Percentiles rank a stretch among this genome's conserved stretches.
These are phyloP conservation scores for Poeciliopsis gracilis DNA, from an alignment of 2,797 vertebrate species.

Conservation along the genomic window DNA sequence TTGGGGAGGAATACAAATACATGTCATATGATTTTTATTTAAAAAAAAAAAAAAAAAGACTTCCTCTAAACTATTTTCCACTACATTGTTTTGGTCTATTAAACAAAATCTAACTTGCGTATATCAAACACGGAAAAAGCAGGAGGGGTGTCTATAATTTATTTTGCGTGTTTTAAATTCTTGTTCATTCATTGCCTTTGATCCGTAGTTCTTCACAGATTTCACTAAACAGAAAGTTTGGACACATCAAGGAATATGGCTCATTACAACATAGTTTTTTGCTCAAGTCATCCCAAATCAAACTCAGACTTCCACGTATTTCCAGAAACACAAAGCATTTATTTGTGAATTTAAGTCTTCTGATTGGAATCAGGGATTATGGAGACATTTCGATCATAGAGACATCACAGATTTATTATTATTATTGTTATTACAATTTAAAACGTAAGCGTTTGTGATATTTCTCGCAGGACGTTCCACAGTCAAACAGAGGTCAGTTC, in stretches of 20 bases:
- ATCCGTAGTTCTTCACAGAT: not conserved
- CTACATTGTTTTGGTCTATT: not conserved
- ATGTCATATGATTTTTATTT: not conserved
- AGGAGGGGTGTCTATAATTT: not conserved
- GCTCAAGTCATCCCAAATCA: not conserved
- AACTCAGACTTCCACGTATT: not conserved
- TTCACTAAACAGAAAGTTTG: not conserved
- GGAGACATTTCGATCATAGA: conserved; percentile 8
- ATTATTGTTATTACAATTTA: conserved; percentile 21
- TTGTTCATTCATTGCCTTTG: not conserved
- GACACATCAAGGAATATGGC: not conserved
- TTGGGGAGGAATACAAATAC: not conserved
- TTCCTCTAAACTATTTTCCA: not conserved
- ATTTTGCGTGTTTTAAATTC: not conserved
- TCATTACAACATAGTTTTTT: not conserved
- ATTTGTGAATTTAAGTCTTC: not conserved
- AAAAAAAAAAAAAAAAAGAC: not conserved
- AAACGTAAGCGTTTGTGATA: conserved; percentile 28
- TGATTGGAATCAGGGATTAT: conserved; percentile 19
- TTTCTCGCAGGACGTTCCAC: conserved; percentile 47
- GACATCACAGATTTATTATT: not conserved
- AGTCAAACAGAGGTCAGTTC: conserved; percentile 36
- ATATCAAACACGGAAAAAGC: not conserved
- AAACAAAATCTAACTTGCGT: not conserved
- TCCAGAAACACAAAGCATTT: not conserved